Evolutionary conservation across 37 sponge, comb jelly and placozoan species (phyloP).

Genomic region (Amphimedon queenslandica): DNA sequence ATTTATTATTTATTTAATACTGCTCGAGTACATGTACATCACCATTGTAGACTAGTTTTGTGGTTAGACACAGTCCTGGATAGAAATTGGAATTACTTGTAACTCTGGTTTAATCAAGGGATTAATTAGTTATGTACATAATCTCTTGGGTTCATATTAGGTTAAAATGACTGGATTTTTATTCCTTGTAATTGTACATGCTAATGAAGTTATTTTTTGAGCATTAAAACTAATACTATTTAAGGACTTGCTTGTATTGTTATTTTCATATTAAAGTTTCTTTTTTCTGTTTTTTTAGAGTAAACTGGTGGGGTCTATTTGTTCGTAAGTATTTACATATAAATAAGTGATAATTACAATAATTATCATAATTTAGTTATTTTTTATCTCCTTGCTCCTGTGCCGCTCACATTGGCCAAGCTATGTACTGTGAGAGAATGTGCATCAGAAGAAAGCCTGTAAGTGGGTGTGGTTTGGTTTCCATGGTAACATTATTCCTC

Average conservation of each 20-base stretch:
- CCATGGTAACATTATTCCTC: neutral
- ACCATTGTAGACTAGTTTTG: too few relatives aligned
- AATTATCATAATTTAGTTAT: conserved; percentile 18
- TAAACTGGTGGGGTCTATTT: conserved; percentile 80
- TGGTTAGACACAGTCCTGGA: too few relatives aligned
- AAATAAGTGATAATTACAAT: neutral
- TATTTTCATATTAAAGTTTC: neutral
- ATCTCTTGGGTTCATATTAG: too few relatives aligned
- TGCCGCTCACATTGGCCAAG: conserved; percentile 57
- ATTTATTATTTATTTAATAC: too few relatives aligned
- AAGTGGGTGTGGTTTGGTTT: neutral
- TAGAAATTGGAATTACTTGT: too few relatives aligned
- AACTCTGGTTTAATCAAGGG: too few relatives aligned
- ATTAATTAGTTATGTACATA: too few relatives aligned
- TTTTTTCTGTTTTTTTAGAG: neutral
- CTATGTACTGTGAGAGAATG: conserved; percentile 17
- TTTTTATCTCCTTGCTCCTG: conserved; percentile 54
- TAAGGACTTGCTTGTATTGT: neutral
- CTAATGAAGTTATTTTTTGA: too few relatives aligned
- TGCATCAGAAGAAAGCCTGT: conserved; percentile 24
- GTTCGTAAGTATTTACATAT: conserved; percentile 39
- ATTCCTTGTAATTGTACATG: too few relatives aligned
- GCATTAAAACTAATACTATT: too few relatives aligned
- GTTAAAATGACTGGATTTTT: too few relatives aligned
- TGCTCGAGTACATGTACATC: too few relatives aligned